These are phyloP conservation scores for Eubasilissa splendida DNA, from an alignment of 2,888 invertebrate species.

Conservation along the genomic window DNA sequence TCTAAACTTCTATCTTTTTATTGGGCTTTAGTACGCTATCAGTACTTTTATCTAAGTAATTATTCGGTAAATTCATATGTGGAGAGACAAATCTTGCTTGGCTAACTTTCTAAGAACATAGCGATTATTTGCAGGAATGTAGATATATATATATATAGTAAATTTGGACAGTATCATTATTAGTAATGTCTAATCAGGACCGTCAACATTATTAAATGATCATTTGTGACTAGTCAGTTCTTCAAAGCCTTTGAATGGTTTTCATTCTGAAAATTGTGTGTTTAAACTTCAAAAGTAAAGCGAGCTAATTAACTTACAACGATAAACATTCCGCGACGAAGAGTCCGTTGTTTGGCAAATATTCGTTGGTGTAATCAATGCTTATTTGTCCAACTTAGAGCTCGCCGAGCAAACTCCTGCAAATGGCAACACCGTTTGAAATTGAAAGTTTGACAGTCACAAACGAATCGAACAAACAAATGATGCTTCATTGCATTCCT, in stretches of 20 bases:
- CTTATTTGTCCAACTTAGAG: slow-evolving; percentile 30
- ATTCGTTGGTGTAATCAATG: slow-evolving; percentile 31
- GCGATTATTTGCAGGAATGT: slow-evolving; percentile 37
- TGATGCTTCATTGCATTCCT: slow-evolving; percentile 29
- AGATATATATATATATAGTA: slow-evolving; percentile 16
- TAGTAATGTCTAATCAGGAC: slow-evolving; percentile 12
- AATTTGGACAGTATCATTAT: slow-evolving; percentile 20
- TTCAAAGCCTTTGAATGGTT: slow-evolving; percentile 15
- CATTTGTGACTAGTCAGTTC: slow-evolving; percentile 9
- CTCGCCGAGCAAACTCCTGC: slow-evolving; percentile 26
- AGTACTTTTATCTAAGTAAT: slow-evolving; percentile 8
- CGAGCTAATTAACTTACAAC: slow-evolving; percentile 19
- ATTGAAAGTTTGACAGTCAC: slow-evolving; percentile 33
- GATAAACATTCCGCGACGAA: slow-evolving; percentile 1
- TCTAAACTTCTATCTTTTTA: neutral
- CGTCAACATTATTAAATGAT: slow-evolving; percentile 1
- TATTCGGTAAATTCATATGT: slow-evolving; percentile 33
- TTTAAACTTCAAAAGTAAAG: slow-evolving; percentile 10
- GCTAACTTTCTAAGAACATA: slow-evolving; percentile 33
- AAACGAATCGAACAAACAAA: slow-evolving; percentile 35
- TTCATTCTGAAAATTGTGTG: neutral
- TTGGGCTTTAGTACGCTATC: neutral
- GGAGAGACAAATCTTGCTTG: slow-evolving; percentile 35
- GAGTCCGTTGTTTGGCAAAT: slow-evolving; percentile 10
- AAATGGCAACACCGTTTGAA: slow-evolving; percentile 34